These are phyloP conservation scores for Vireo griseus DNA, from an alignment of 2,797 vertebrate species.

Conservation along the genomic window DNA sequence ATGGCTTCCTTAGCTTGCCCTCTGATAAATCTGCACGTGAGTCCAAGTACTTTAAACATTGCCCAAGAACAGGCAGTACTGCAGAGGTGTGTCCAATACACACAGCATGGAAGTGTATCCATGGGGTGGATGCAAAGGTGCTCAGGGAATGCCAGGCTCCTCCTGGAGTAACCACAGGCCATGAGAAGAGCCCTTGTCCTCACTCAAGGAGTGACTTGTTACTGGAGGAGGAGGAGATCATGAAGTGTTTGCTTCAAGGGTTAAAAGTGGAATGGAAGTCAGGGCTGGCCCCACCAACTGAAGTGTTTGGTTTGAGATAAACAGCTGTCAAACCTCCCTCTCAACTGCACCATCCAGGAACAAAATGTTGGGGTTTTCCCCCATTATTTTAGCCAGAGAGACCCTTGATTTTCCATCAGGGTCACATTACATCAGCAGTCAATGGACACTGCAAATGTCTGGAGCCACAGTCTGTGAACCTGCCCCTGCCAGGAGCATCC, in stretches of 20 bases:
- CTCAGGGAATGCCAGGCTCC: background rate
- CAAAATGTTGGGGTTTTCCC: background rate
- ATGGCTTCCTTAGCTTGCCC: background rate
- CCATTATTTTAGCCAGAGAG: background rate
- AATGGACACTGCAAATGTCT: background rate
- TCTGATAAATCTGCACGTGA: background rate
- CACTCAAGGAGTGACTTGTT: background rate
- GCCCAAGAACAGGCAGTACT: background rate
- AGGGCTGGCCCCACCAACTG: background rate
- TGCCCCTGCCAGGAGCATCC: background rate
- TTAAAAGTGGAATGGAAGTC: background rate
- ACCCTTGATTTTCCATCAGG: background rate
- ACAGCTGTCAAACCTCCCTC: background rate
- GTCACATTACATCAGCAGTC: accelerated
- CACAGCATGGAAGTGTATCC: accelerated
- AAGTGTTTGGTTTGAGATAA: background rate
- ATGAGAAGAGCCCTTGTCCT: background rate
- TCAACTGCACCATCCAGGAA: background rate
- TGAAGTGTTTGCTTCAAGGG: background rate
- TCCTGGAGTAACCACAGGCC: background rate
- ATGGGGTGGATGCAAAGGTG: background rate
- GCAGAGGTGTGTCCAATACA: background rate
- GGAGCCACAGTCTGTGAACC: background rate
- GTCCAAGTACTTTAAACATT: background rate
- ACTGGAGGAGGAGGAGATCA: background rate